These are phyloP conservation scores for Synergus laeviventris DNA, from an alignment of 2,888 invertebrate species.

Conservation along the genomic window DNA sequence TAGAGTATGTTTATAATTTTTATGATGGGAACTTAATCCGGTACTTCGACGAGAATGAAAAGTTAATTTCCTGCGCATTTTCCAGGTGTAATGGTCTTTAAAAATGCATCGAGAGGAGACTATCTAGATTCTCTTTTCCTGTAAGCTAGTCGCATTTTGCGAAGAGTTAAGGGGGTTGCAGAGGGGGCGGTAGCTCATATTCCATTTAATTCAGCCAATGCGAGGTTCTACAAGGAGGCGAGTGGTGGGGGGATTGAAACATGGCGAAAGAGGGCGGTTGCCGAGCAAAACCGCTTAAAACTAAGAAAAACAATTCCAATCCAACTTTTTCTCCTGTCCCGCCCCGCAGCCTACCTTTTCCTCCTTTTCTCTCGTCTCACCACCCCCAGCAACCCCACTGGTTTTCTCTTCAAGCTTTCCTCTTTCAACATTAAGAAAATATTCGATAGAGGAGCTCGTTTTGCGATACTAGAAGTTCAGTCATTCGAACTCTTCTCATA, in stretches of 20 bases:
- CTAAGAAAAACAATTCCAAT: constrained; percentile 70
- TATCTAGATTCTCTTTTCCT: constrained; percentile 28
- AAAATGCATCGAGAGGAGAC: constrained; percentile 35
- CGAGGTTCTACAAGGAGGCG: constrained; percentile 53
- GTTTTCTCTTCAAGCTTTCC: constrained; percentile 50
- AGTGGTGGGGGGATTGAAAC: constrained; percentile 56
- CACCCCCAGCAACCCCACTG: constrained; percentile 41
- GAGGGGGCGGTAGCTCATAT: constrained; percentile 52
- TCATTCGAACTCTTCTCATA: constrained; percentile 52
- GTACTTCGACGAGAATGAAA: constrained; percentile 37
- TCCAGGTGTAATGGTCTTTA: constrained; percentile 35
- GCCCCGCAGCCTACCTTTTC: constrained; percentile 22
- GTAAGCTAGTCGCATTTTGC: constrained; percentile 7
- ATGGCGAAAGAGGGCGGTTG: constrained; percentile 55
- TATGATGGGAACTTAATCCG: constrained; percentile 30
- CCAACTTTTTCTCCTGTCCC: constrained; percentile 62
- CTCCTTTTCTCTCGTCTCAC: background rate
- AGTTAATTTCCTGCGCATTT: constrained; percentile 36
- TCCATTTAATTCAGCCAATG: constrained; percentile 61
- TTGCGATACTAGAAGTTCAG: constrained; percentile 51
- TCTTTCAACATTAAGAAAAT: constrained; percentile 49
- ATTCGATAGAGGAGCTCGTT: constrained; percentile 57
- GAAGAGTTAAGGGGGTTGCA: constrained; percentile 33
- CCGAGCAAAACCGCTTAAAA: constrained; percentile 64
- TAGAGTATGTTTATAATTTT: constrained; percentile 34